Conservation (phyloP, 2,113 vertebrate species). For the Rhabdomys dilectus region DNA sequence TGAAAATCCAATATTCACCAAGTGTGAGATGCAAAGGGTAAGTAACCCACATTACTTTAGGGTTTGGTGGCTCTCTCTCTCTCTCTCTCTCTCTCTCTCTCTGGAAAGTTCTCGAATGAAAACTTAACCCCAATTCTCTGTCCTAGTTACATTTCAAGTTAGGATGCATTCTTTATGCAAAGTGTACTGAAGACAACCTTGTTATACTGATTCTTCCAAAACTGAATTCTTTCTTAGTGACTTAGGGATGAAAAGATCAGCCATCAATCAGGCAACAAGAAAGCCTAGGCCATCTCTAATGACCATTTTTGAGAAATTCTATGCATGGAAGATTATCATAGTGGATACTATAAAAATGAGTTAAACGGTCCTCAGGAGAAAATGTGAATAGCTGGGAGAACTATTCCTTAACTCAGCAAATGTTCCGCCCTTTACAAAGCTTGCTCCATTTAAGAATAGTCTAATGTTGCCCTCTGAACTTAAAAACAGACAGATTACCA, state of each 20-base stretch:
- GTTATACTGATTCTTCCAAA: conserved; percentile 27
- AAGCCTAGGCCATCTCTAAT: neutral
- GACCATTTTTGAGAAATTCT: neutral
- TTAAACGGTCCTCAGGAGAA: neutral
- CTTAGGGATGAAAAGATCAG: conserved; percentile 5
- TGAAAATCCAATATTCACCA: neutral
- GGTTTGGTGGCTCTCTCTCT: neutral
- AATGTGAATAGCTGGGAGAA: neutral
- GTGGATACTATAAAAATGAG: neutral
- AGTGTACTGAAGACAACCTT: neutral
- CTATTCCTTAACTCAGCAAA: neutral
- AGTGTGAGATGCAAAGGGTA: neutral
- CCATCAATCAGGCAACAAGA: neutral
- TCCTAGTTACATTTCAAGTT: conserved; percentile 38
- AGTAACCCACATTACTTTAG: neutral
- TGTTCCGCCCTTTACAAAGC: neutral
- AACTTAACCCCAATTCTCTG: neutral
- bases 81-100: neutral
- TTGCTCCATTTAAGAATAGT: conserved; percentile 21
- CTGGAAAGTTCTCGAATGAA: conserved; percentile 42
- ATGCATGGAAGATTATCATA: conserved; percentile 33
- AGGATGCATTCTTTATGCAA: neutral
- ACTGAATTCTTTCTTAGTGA: conserved; percentile 47
- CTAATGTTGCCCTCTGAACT: neutral
- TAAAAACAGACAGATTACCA: conserved; percentile 87